Evolutionary conservation across 2,888 invertebrate species (phyloP).

Genomic region (Sympetrum striolatum): DNA sequence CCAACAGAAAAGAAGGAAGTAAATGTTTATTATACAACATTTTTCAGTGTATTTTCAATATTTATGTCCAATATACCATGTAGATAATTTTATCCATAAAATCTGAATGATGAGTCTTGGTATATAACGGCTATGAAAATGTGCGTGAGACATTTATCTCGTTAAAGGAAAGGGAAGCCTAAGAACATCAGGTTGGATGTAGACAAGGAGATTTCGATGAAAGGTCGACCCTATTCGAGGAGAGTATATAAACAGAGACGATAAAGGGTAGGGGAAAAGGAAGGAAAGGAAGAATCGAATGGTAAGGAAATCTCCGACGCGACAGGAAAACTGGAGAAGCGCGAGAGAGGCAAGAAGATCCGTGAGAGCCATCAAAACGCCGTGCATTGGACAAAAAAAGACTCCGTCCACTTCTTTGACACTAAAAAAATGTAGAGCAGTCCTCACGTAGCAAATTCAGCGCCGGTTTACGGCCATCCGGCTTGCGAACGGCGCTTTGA

Average conservation of each 20-base stretch:
- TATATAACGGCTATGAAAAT: no score
- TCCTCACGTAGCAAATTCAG: background rate
- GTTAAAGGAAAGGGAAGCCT: no score
- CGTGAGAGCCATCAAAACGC: background rate
- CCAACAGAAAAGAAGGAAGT: no score
- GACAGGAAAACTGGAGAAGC: background rate
- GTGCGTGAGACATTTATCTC: no score
- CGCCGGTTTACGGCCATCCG: background rate
- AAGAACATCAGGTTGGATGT: no score
- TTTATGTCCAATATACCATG: no score
- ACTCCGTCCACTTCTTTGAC: background rate
- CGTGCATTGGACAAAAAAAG: background rate
- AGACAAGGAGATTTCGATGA: no score
- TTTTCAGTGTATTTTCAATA: no score
- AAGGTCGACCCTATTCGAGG: no score
- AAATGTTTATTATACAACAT: no score
- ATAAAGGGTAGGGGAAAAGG: background rate
- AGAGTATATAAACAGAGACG: background rate
- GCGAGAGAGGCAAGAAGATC: background rate
- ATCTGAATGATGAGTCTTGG: no score
- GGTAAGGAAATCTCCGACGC: background rate
- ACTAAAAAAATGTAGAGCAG: background rate
- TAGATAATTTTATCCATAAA: no score
- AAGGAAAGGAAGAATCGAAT: background rate
- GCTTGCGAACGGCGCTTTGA: background rate